Evolutionary conservation across 2,113 vertebrate species (phyloP), one percentile per base, ranked within the genome.

Genomic region (Xenus cinereus): DNA sequence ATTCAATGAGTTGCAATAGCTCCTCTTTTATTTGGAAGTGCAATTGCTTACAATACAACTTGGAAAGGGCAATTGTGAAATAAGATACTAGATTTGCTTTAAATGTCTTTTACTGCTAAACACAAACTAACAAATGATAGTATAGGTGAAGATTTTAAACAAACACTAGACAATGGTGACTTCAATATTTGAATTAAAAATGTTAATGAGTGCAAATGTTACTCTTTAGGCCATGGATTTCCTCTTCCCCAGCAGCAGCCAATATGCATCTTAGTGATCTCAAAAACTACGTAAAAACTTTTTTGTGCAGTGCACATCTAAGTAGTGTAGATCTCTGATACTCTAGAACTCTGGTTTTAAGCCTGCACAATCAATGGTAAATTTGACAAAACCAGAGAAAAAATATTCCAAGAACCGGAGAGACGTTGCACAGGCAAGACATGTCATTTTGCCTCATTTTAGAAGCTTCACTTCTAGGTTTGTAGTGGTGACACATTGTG

Each of bases 1-100:
- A 96, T 84, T 90, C 87, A 96, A 67, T 59, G 85, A 97, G 90
- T 56, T 74, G 54, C 46, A 80, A 72, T 21, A 79, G 48, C 20
- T 26, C 60, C 12, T 54, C 37, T 50, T n/a, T 82, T 20, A 53
- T 72, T 79, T 71, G 67, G 78, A 96, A 67, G 28, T 74, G 62
- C 54, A 46, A 10, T 10, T 18, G 27, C 74, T 91, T 89, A 75
- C 71, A 76, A 91, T 93, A 91, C 59, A 84, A 75, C 35, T 45
- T 54, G 41, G 41, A 59, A 87, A 77, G 32, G 33, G 10, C 50
- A 71, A 50, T 4, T 63, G 46, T 54, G 76, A 84, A 91, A 72
- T 14, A 41, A 51, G 62, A 76, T 48, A 71, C 35, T 9, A 72
- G 60, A 48, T n/a, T 64, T n/a, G n/a, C 50, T 89, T 72, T 64